Conservation (phyloP, 2,113 vertebrate species). For the Stigmatopora nigra region DNA sequence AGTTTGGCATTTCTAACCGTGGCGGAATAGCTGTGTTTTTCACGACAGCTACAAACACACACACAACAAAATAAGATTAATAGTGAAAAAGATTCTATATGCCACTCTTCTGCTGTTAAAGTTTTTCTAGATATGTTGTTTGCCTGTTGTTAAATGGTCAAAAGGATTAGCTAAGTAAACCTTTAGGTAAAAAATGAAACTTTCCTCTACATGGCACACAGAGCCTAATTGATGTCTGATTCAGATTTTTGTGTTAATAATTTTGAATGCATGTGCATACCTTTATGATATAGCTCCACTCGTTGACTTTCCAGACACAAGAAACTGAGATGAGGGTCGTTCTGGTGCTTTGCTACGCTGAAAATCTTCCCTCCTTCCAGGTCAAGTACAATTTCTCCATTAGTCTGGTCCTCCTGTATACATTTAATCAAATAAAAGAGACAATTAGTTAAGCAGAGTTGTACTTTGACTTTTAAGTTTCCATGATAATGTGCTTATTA, state of each 20-base stretch:
- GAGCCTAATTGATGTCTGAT: too few relatives aligned
- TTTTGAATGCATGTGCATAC: slow-evolving; percentile 47
- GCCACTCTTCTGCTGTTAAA: neutral
- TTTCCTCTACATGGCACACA: too few relatives aligned
- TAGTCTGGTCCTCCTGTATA: slow-evolving; percentile 70
- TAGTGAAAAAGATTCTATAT: too few relatives aligned
- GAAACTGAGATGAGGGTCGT: slow-evolving; percentile 79
- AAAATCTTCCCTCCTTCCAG: slow-evolving; percentile 82
- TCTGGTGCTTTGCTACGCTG: slow-evolving; percentile 80
- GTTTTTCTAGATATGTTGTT: neutral
- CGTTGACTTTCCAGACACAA: slow-evolving; percentile 79
- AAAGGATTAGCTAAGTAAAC: too few relatives aligned
- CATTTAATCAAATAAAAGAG: neutral
- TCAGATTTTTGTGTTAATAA: too few relatives aligned
- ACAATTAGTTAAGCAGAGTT: neutral
- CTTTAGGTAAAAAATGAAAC: too few relatives aligned
- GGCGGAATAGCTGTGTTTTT: slow-evolving; percentile 70
- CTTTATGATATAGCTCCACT: slow-evolving; percentile 80
- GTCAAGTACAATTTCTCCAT: slow-evolving; percentile 81
- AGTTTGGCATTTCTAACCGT: slow-evolving; percentile 75
- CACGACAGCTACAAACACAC: slow-evolving; percentile 63
- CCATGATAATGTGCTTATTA: too few relatives aligned
- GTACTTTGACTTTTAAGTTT: slow-evolving; percentile 6
- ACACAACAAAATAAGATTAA: neutral
- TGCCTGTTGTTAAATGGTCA: too few relatives aligned